Evolutionary conservation across 1,140 invertebrate species (phyloP).

Genomic region (Sinella curviseta): DNA sequence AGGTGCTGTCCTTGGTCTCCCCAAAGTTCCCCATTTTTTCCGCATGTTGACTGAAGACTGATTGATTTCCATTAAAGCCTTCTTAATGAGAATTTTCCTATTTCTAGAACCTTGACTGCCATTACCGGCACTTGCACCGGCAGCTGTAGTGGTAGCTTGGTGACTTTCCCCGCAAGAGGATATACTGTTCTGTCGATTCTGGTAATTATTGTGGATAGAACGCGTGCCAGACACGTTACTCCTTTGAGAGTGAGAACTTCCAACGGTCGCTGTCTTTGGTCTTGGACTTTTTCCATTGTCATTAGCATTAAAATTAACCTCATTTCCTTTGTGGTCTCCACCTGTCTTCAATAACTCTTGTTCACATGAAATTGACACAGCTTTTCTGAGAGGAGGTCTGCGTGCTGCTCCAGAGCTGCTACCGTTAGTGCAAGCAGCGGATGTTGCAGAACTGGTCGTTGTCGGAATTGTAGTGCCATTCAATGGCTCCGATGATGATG

Average conservation of each 20-base stretch:
- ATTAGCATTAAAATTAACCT: conserved; percentile 25
- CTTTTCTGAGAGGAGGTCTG: conserved; percentile 30
- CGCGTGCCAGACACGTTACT: background rate
- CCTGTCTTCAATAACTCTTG: conserved; percentile 25
- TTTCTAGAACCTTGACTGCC: conserved; percentile 11
- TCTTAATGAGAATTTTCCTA: conserved; percentile 44
- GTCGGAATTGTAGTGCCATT: too few species aligned
- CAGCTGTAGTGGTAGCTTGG: background rate
- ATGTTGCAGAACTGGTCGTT: background rate
- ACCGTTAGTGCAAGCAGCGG: background rate
- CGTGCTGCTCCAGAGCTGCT: background rate
- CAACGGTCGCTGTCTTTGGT: conserved; percentile 26
- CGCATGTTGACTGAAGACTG: conserved; percentile 25
- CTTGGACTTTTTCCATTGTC: conserved; percentile 25
- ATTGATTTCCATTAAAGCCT: conserved; percentile 44
- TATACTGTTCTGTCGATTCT: background rate
- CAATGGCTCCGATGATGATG: too few species aligned
- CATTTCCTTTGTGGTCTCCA: background rate
- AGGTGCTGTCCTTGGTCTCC: conserved; percentile 45
- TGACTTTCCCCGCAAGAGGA: background rate
- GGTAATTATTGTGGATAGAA: conserved; percentile 1
- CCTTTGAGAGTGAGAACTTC: background rate
- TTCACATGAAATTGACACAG: conserved; percentile 47
- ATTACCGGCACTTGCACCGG: background rate
- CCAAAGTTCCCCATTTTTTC: conserved; percentile 26